Percentiles rank a stretch among this genome's conserved stretches.
phyloP scores from a whole-genome alignment of 2,888 invertebrate genomes.

The Drosophila paramelanica region DNA sequence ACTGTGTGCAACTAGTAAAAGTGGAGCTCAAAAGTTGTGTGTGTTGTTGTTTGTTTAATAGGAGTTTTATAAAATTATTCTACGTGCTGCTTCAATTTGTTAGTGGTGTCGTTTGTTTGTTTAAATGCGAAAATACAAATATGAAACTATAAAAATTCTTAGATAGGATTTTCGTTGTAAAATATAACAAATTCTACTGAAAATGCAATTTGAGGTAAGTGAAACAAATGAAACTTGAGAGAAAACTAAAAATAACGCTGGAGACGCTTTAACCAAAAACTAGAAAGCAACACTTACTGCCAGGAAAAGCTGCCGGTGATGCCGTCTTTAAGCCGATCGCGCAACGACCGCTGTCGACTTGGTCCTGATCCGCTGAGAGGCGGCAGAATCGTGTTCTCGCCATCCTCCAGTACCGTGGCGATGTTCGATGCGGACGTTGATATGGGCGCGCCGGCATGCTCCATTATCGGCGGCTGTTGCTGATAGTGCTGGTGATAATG shows the following conservation, averaged over 20 bases:
- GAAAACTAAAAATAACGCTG: slow-evolving; percentile 27
- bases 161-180: slow-evolving; percentile 9
- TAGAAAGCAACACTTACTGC: slow-evolving; percentile 89
- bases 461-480: slow-evolving; percentile 80
- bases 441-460: slow-evolving; percentile 73
- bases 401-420: slow-evolving; percentile 76
- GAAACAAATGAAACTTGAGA: slow-evolving; percentile 23
- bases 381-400: slow-evolving; percentile 82
- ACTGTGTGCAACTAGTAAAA: slow-evolving; percentile 36
- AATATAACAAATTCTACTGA: slow-evolving; percentile 10
- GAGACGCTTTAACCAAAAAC: slow-evolving; percentile 39
- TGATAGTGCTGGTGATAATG: slow-evolving; percentile 62
- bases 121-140: slow-evolving; percentile 21
- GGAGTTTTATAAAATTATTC: slow-evolving; percentile 25
- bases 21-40: slow-evolving; percentile 20
- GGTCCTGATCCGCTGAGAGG: slow-evolving; percentile 86
- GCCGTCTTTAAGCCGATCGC: slow-evolving; percentile 91
- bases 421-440: slow-evolving; percentile 83
- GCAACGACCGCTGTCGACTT: slow-evolving; percentile 90
- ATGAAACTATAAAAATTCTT: slow-evolving; percentile 17
- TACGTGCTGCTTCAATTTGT: slow-evolving; percentile 32
- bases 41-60: not conserved
- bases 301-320: slow-evolving; percentile 92
- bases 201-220: slow-evolving; percentile 19
- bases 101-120: slow-evolving; percentile 18